Conservation (phyloP, 2,113 vertebrate genomes). For the Brachypteracias leptosomus region DNA sequence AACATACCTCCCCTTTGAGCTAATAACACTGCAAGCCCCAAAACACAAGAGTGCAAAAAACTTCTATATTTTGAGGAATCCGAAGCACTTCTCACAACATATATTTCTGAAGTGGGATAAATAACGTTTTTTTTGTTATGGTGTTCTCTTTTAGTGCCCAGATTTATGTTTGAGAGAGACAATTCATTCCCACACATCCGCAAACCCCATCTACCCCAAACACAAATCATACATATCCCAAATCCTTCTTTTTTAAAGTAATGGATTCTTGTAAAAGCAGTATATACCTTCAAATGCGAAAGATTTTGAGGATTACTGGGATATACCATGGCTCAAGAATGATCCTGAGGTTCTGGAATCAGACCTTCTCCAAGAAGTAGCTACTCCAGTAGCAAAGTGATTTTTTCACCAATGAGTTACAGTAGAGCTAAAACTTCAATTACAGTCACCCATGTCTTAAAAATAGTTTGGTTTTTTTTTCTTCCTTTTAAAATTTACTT, state of each 20-base stretch:
- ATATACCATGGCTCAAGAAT: neutral
- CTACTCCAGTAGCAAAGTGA: neutral
- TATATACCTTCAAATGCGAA: neutral
- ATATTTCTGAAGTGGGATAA: neutral
- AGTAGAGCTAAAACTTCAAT: neutral
- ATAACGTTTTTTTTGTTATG: neutral
- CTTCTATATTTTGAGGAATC: neutral
- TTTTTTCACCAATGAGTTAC: neutral
- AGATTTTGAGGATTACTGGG: neutral
- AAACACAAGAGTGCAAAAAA: constrained; percentile 13
- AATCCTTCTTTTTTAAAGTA: neutral
- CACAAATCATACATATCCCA: neutral
- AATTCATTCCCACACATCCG: neutral
- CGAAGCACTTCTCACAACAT: neutral
- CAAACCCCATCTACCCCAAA: neutral
- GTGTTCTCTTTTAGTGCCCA: neutral
- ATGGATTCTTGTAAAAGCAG: neutral
- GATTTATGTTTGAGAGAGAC: neutral
- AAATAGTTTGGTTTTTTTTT: neutral
- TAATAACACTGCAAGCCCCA: constrained; percentile 32
- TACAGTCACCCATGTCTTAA: neutral
- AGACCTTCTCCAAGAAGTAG: neutral
- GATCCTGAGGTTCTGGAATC: neutral
- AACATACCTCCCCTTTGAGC: constrained; percentile 13
- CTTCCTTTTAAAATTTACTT: neutral